Base-by-base conservation (phyloP, 2,888 invertebrate genomes). In the Nomada lathburiana region DNA sequence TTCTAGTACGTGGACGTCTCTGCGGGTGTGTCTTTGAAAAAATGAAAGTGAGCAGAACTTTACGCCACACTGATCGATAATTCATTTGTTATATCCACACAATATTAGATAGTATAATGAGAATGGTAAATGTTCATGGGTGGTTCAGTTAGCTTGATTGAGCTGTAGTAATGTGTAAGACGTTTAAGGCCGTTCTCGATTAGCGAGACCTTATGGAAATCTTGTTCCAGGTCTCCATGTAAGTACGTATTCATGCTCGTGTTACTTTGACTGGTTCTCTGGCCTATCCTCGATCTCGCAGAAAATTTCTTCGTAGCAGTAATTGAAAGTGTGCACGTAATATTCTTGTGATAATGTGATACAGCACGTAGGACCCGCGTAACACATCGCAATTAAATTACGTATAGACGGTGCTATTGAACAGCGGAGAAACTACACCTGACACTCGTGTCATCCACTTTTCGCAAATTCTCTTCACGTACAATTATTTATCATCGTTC, bases 301-400 rank as follows among this genome's bases (percentile, higher is more conserved):
- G 64, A 76, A 71, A 53, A 0, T 16, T 50, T 62, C 29, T 9
- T n/a, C 26, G 18, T 10, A 20, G 9, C 16, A 9, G 4, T 10
- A 0, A 18, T 72, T 67, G 80, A 71, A 71, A 80, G 65, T 57
- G 13, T 20, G 65, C 64, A 47, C 59, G 60, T 50, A 70, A 76
- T 71, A 52, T 36, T 59, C 59, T 53, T 53, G 47, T 69, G 76
- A 80, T 60, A 44, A 5, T n/a, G 10, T 42, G 42, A 60, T 36
- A 47, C 52, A 62, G 7, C 55, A n/a, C 44, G 26, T 44, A 29
- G 42, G 50, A 13, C 4, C 52, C 50, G 20, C 53, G 65, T 70
- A 73, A 81, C 57, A 69, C 47, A 29, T 20, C 47, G 18, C 65
- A 77, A 77, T 77, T 80, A 76, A 70, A 52, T 65, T 59, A 9